phyloP scores from a whole-genome alignment of 53 echinoderm and acorn worm genomes.

The Astropecten irregularis region DNA sequence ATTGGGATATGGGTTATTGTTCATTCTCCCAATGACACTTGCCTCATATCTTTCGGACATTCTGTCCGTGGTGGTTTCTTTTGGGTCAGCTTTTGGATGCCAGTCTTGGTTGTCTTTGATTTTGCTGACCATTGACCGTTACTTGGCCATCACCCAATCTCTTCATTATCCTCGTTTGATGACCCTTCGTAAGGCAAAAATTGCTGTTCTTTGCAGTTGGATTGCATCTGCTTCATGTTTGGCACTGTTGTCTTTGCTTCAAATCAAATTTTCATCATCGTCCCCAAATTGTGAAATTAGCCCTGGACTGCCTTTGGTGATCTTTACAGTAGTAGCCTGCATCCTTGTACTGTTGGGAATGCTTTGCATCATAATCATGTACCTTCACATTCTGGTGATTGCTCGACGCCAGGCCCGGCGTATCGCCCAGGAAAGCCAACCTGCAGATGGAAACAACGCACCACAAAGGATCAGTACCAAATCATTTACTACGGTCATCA shows the following conservation, averaged over 20 bases:
- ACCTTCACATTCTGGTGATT: not conserved
- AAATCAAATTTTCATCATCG: not conserved
- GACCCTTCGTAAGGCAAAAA: not conserved
- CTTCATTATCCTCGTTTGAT: not conserved
- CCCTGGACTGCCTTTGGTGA: too few relatives aligned
- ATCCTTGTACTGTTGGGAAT: not conserved
- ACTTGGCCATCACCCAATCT: not conserved
- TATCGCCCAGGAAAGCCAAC: conserved; percentile 16
- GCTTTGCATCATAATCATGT: not conserved
- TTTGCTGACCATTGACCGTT: not conserved
- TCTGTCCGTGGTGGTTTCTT: not conserved
- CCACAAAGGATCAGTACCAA: not conserved
- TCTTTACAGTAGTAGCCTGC: not conserved
- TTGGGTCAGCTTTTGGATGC: too few relatives aligned
- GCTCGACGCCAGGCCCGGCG: not conserved
- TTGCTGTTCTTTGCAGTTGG: not conserved
- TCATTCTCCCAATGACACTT: not conserved
- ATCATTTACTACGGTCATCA: not conserved
- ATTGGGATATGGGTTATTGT: not conserved
- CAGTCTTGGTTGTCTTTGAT: not conserved
- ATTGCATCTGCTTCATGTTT: not conserved
- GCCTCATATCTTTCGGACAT: not conserved
- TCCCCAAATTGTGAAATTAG: too few relatives aligned
- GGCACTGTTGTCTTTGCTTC: not conserved
- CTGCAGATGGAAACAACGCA: not conserved